phyloP scores from a whole-genome alignment of 92 coral and sea anemone species.

The Phenganax marumi region DNA sequence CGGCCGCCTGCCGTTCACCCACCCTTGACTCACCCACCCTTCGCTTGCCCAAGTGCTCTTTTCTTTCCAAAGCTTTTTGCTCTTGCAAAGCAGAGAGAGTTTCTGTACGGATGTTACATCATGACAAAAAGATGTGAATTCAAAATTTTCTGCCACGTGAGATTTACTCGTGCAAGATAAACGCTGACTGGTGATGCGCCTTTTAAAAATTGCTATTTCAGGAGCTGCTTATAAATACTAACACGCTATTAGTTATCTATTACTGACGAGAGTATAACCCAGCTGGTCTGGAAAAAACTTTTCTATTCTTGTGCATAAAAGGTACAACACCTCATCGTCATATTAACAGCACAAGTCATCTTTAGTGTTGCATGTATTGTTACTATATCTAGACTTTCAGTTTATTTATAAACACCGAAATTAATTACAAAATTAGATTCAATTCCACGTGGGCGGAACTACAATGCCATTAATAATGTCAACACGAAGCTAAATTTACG shows the following conservation, averaged over 20 bases:
- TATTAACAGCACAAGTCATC: slow-evolving; percentile 4
- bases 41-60: too few relatives aligned
- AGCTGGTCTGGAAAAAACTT: too few relatives aligned
- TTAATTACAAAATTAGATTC: neutral
- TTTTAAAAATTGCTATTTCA: neutral
- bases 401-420: neutral
- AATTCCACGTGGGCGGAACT: neutral
- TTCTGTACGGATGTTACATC: too few relatives aligned
- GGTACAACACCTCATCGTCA: neutral
- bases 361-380: neutral
- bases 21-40: too few relatives aligned
- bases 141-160: too few relatives aligned
- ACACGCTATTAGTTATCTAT: neutral
- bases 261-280: neutral
- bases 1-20: too few relatives aligned
- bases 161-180: neutral
- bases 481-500: neutral
- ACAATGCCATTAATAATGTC: neutral
- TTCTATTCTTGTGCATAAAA: neutral
- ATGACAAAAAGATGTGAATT: too few relatives aligned
- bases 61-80: too few relatives aligned
- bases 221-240: too few relatives aligned
- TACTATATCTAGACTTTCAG: slow-evolving; percentile 3
- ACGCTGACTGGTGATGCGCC: neutral
- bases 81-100: too few relatives aligned